A percentile compares a stretch with the other conserved stretches of the same genome.
phyloP scores from a whole-genome alignment of 2,113 vertebrate species.

The Protobothrops mucrosquamatus region DNA sequence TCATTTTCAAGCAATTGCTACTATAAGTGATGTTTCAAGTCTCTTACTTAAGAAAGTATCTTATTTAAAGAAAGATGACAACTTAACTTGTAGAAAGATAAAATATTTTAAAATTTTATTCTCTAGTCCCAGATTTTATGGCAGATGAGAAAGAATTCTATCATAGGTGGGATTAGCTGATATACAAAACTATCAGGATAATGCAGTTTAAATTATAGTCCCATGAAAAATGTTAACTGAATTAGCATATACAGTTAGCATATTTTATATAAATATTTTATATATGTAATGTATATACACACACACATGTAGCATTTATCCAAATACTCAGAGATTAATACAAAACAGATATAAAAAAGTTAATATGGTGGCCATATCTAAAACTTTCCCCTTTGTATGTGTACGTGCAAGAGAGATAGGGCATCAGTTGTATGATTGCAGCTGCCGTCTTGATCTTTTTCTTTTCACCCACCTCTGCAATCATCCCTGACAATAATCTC shows the following conservation, averaged over 20 bases:
- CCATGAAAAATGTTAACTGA: conserved; percentile 38
- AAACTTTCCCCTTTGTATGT: neutral
- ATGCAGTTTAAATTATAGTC: conserved; percentile 14
- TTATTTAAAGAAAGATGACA: conserved; percentile 16
- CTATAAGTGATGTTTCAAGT: conserved; percentile 31
- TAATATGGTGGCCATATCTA: neutral
- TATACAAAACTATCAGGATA: neutral
- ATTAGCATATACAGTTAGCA: conserved; percentile 27
- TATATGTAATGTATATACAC: neutral
- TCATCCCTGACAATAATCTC: conserved; percentile 19
- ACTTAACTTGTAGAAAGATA: conserved; percentile 24
- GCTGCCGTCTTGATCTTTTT: neutral
- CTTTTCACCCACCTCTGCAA: neutral
- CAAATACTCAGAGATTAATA: neutral
- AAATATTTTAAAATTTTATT: conserved; percentile 27
- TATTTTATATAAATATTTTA: conserved; percentile 13
- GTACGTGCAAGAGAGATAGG: neutral
- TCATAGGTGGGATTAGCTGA: conserved; percentile 16
- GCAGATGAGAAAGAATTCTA: conserved; percentile 32
- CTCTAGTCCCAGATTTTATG: conserved; percentile 41
- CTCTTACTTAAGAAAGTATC: neutral
- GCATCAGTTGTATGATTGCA: conserved; percentile 27
- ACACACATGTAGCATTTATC: neutral
- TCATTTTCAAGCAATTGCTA: conserved; percentile 31
- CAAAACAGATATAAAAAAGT: neutral